Evolutionary conservation across 2,888 invertebrate species (phyloP), one percentile per base, ranked within the genome.

Genomic region (Lithophane semibrunnea): DNA sequence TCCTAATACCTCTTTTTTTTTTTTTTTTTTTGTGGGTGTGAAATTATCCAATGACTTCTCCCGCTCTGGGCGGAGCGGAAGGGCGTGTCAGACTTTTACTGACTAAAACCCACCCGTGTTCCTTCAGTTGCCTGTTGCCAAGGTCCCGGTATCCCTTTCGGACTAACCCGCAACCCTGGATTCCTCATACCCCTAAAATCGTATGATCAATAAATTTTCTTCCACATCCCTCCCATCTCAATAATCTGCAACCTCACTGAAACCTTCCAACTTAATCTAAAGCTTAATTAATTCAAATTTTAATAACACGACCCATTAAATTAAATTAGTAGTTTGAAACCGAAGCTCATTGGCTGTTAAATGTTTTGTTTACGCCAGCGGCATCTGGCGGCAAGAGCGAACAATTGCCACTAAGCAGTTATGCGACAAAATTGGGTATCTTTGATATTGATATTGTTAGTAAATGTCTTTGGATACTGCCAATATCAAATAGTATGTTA

Each of bases 291-390:
- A 79, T 74, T 79, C 52, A 58, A 80, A 87, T 77, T 82, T 87
- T 88, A 87, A 84, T 87, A 84, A 80, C 75, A 81, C 56, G 64
- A 73, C 21, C 37, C 69, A 47, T 84, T 81, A 76, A 68, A 82
- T 82, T 77, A 73, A 24, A 75, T 87, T 88, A 82, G 90, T 92
- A 92, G 92, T 92, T 92, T 91, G 86, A 91, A 92, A 84, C 90
- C 86, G 89, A 88, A 89, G 87, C 88, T 87, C 88, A 86, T 84
- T 84, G 82, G 83, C 70, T 81, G 77, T 87, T 93, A 93, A 93
- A 91, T 88, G 92, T 86, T 90, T 92, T 93, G 92, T 94, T 94
- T 94, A 94, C 90, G 90, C 78, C 65, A 83, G 70, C 87, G 89
- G 79, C 92, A 92, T 91, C 92, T 92, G 92, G 90, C 83, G 86